phyloP scores from a whole-genome alignment of 2,113 vertebrate species.

The Alces alces region DNA sequence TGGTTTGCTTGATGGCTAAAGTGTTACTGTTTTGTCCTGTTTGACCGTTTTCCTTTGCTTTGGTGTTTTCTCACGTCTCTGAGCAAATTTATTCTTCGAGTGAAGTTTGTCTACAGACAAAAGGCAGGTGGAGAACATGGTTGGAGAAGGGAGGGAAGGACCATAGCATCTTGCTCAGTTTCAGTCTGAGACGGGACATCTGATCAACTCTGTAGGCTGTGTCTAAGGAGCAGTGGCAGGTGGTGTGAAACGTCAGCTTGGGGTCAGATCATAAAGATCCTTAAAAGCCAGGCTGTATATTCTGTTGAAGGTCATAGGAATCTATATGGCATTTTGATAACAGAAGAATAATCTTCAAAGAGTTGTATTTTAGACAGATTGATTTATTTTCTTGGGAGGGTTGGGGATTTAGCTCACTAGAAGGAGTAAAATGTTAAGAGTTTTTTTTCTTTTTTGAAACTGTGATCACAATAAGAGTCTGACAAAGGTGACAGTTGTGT shows the following conservation, averaged over 20 bases:
- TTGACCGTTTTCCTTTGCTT: background rate
- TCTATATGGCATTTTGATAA: background rate
- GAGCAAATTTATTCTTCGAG: background rate
- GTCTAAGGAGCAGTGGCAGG: background rate
- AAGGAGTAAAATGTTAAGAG: background rate
- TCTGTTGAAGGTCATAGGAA: background rate
- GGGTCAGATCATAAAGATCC: background rate
- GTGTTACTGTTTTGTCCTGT: background rate
- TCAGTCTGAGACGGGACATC: background rate
- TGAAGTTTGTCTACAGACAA: background rate
- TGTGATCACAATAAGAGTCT: background rate
- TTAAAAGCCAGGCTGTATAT: background rate
- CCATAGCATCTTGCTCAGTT: background rate
- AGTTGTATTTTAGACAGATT: background rate
- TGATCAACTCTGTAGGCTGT: background rate
- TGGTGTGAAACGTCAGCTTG: background rate
- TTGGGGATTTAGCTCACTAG: background rate
- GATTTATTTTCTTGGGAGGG: background rate
- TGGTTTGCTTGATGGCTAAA: background rate
- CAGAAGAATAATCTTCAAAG: background rate
- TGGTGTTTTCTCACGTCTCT: background rate
- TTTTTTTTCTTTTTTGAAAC: background rate
- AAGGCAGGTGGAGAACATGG: background rate
- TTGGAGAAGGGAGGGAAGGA: background rate
- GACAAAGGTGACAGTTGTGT: background rate